Evolutionary conservation across 2,113 vertebrate species (phyloP).

Genomic region (Rhinolophus sinicus): DNA sequence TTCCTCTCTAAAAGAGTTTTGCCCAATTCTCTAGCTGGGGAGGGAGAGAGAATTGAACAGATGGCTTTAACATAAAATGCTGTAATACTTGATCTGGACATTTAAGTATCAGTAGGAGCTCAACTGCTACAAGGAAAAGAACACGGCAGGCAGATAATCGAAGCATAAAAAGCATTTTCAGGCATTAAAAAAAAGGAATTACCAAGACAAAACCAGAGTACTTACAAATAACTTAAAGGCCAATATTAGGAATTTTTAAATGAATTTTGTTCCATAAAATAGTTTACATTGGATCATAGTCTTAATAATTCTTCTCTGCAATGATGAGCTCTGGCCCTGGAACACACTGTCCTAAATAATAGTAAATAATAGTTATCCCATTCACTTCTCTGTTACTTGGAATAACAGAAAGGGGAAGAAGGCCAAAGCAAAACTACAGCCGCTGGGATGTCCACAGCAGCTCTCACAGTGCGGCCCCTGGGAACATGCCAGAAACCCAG

Average conservation of each 20-base stretch:
- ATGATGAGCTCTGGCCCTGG: neutral
- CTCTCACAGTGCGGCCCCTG: neutral
- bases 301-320: neutral
- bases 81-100: neutral
- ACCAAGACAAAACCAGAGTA: neutral
- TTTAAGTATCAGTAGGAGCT: neutral
- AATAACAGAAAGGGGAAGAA: neutral
- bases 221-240: neutral
- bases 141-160: neutral
- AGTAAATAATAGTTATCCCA: too few species aligned
- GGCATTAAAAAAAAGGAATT: neutral
- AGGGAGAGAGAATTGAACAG: neutral
- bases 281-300: neutral
- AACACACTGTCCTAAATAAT: neutral
- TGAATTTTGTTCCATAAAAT: neutral
- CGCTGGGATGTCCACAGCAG: too few species aligned
- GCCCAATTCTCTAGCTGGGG: neutral
- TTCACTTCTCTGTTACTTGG: neutral
- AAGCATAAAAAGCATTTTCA: neutral
- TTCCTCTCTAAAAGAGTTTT: neutral
- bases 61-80: neutral
- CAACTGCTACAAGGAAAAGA: neutral
- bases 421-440: rapidly evolving
- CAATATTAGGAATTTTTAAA: neutral
- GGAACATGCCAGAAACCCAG: neutral